Evolutionary conservation across 2,888 invertebrate species (phyloP), one percentile per base, ranked within the genome.

Genomic region (Cephonodes hylas): DNA sequence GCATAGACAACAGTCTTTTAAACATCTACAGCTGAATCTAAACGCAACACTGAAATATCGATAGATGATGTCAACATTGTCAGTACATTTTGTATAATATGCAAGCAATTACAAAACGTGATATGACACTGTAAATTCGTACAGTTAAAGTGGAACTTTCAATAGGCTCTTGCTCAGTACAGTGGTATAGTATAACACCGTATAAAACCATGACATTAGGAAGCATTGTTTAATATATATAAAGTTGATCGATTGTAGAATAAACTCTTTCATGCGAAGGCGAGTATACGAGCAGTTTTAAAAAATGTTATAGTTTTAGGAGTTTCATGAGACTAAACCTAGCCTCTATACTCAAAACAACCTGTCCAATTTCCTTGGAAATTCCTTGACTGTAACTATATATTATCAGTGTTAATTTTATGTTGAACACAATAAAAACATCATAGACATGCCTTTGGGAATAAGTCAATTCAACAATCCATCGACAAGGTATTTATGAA

Each of bases 91-190:
- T 44, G 44, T 58, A 57, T 46, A 58, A 38, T 42, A 62, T n/a
- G 38, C 58, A 58, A 67, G 70, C 74, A 65, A 71, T 64, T 91
- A 96, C 91, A 93, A 80, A 84, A 63, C 34, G 72, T 86, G 86
- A 87, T 87, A 87, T 88, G 87, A 83, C 72, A 77, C 74, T 80
- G 76, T 85, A 86, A 86, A 88, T 88, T 87, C 86, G 86, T 81
- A 74, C 74, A 72, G 71, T 74, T 76, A 58, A 64, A 67, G 25
- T 66, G 72, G 72, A 76, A 76, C 72, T 67, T 69, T 57, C 65
- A 58, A 67, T 70, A 72, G 70, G 67, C 63, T 62, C 42, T 65
- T 42, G 48, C 45, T 62, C 46, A 61, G 45, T 58, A 66, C 73
- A 72, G 68, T 70, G 18, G 5, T 42, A 25, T 59, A 59, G n/a